phyloP scores from a whole-genome alignment of 2,113 vertebrate species.

The Oryzias celebensis region DNA sequence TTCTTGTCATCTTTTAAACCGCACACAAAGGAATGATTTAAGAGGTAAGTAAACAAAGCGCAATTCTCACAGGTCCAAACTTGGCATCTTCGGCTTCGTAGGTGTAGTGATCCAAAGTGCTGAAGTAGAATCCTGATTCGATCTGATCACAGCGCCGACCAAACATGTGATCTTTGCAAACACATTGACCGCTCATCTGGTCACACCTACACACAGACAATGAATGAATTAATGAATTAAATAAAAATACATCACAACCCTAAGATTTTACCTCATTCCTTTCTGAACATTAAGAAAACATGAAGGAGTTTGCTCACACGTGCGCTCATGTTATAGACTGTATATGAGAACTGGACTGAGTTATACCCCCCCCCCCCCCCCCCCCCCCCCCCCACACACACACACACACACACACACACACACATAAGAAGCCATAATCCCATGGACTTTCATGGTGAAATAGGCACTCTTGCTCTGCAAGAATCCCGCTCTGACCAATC shows the following conservation, averaged over 20 bases:
- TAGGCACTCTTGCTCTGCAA: too few species aligned
- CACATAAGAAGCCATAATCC: too few species aligned
- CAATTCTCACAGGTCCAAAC: constrained; percentile 88
- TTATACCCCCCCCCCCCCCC: too few species aligned
- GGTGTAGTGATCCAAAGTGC: constrained; percentile 93
- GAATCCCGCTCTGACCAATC: too few species aligned
- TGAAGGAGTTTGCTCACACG: too few species aligned
- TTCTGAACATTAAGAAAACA: too few species aligned
- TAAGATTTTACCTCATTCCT: too few species aligned
- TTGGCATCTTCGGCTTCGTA: constrained; percentile 91
- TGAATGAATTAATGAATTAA: neutral
- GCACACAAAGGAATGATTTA: neutral
- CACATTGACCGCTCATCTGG: constrained; percentile 86
- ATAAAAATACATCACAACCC: neutral
- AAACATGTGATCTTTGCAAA: constrained; percentile 89
- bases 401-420: too few species aligned
- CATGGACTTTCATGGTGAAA: too few species aligned
- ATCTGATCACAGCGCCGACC: constrained; percentile 91
- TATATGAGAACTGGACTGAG: too few species aligned
- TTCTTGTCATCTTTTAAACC: neutral
- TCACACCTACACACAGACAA: constrained; percentile 81
- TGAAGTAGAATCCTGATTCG: constrained; percentile 93
- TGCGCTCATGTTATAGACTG: too few species aligned
- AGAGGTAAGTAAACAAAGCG: neutral
- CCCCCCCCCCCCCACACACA: too few species aligned